These are phyloP conservation scores for Cerceris ruficornis DNA, from an alignment of 2,888 invertebrate genomes.

Conservation along the genomic window DNA sequence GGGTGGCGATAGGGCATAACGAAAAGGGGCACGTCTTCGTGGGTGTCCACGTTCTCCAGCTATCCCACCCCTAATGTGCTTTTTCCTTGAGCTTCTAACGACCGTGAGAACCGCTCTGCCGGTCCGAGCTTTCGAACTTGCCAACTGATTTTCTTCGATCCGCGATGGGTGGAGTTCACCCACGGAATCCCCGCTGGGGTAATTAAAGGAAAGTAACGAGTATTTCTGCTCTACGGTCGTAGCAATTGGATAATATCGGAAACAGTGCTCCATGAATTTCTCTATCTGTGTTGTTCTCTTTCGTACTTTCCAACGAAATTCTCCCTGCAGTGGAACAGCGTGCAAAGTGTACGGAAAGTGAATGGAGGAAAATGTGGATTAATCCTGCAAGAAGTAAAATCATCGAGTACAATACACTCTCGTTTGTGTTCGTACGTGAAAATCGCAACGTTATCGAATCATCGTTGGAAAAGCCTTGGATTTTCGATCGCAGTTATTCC, in stretches of 20 bases:
- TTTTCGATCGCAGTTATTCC: too few relatives aligned
- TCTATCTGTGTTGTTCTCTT: too few relatives aligned
- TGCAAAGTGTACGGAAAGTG: too few relatives aligned
- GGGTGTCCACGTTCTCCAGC: conserved; percentile 72
- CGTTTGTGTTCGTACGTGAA: too few relatives aligned
- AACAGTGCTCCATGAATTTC: too few relatives aligned
- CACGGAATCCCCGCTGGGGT: neutral
- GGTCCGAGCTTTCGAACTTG: conserved; percentile 58
- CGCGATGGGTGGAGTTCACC: neutral
- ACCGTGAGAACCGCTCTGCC: conserved; percentile 60
- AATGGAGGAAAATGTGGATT: too few relatives aligned
- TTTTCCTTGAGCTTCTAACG: conserved; percentile 67
- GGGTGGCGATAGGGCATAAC: conserved; percentile 77
- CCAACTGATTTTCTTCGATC: conserved; percentile 59
- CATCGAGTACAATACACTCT: too few relatives aligned
- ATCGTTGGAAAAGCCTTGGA: too few relatives aligned
- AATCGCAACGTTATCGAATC: too few relatives aligned
- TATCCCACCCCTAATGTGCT: conserved; percentile 61
- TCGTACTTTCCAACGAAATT: too few relatives aligned
- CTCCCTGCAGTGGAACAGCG: too few relatives aligned
- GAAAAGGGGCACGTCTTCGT: conserved; percentile 73
- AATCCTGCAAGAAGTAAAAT: too few relatives aligned
- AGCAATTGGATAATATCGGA: conserved; percentile 3
- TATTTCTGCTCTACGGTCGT: conserved; percentile 18
- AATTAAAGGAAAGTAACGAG: conserved; percentile 54